These are phyloP conservation scores for Crioceris asparagi DNA, from an alignment of 2,888 invertebrate genomes.

Conservation along the genomic window DNA sequence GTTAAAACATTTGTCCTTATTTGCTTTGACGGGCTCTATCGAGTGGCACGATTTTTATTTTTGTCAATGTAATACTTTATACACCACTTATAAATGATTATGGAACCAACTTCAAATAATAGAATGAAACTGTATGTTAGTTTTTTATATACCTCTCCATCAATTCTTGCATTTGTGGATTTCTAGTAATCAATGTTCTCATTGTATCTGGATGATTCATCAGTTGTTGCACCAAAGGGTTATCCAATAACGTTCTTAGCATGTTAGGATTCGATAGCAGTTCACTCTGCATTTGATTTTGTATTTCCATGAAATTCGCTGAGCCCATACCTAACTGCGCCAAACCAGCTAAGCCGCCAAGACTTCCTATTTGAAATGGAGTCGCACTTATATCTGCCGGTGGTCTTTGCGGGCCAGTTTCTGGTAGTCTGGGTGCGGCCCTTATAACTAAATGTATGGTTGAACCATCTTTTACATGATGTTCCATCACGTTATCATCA, in stretches of 20 bases:
- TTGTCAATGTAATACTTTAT: too few species aligned
- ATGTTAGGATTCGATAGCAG: conserved; percentile 82
- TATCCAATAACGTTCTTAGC: conserved; percentile 84
- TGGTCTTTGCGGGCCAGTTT: conserved; percentile 29
- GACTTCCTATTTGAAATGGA: conserved; percentile 26
- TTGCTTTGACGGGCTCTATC: too few species aligned
- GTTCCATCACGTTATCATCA: conserved; percentile 61
- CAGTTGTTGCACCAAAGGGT: conserved; percentile 87
- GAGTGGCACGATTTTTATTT: too few species aligned
- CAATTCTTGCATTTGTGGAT: conserved; percentile 95
- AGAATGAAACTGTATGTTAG: too few species aligned
- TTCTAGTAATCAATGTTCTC: conserved; percentile 81
- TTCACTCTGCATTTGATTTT: conserved; percentile 84
- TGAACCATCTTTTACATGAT: conserved; percentile 89
- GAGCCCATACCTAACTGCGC: conserved; percentile 61
- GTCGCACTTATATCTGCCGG: conserved; percentile 29
- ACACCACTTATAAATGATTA: too few species aligned
- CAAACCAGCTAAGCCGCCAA: conserved; percentile 65
- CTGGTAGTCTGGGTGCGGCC: conserved; percentile 54
- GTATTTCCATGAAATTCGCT: conserved; percentile 67
- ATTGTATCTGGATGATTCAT: conserved; percentile 96
- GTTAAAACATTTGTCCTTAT: too few species aligned
- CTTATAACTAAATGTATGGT: conserved; percentile 93
- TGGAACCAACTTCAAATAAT: too few species aligned
- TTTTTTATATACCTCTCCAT: conserved; percentile 75